Evolutionary conservation across 2,888 invertebrate species (phyloP).

Genomic region (Ennomos erosarius): DNA sequence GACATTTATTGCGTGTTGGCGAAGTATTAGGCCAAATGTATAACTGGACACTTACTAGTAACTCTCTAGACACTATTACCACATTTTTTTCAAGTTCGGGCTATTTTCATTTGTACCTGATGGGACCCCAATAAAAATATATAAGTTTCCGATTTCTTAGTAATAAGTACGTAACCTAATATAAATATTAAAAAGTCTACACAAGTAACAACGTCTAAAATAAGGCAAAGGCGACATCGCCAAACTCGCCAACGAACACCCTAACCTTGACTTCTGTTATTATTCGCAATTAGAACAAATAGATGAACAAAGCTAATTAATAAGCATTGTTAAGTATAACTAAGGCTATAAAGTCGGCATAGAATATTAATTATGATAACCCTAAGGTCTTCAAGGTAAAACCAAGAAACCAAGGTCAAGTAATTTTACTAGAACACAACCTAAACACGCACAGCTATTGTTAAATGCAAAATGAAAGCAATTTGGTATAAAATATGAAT

Average conservation of each 20-base stretch:
- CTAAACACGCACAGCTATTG: constrained; percentile 45
- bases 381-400: constrained; percentile 43
- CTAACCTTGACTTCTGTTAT: constrained; percentile 45
- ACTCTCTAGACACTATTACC: too few relatives aligned
- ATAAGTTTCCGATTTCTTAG: too few relatives aligned
- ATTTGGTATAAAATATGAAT: constrained; percentile 30
- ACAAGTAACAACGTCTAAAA: constrained; percentile 43
- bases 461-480: constrained; percentile 31
- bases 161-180: too few relatives aligned
- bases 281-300: constrained; percentile 51
- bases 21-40: too few relatives aligned
- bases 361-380: constrained; percentile 52
- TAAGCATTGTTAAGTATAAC: constrained; percentile 41
- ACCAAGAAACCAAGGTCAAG: constrained; percentile 43
- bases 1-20: too few relatives aligned
- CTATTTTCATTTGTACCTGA: too few relatives aligned
- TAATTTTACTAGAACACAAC: constrained; percentile 41
- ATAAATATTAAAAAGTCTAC: too few relatives aligned
- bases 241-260: constrained; percentile 43
- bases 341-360: constrained; percentile 32
- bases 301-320: constrained; percentile 56
- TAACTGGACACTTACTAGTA: too few relatives aligned
- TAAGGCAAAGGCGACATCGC: constrained; percentile 48
- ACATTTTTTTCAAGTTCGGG: too few relatives aligned
- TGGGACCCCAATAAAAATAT: too few relatives aligned